A percentile compares a stretch with the other conserved stretches of the same genome.
Conservation (phyloP, 1,140 invertebrate species). For the Macrobrachium nipponense region DNA sequence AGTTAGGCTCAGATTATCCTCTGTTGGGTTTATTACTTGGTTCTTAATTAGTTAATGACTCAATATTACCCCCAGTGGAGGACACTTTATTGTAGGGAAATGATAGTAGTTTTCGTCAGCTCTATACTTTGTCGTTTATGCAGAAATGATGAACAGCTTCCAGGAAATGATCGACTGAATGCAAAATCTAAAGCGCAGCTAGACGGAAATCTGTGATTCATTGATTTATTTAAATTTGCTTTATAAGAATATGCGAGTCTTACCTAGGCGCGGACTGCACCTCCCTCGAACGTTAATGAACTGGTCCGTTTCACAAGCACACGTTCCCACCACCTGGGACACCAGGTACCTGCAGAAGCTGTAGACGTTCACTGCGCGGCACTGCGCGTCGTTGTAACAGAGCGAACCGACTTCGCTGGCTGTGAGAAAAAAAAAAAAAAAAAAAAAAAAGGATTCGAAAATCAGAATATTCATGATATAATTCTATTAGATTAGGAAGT, state of each 20-base stretch:
- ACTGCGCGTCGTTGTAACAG: constrained; percentile 58
- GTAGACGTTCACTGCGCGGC: constrained; percentile 49
- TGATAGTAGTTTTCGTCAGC: too few relatives aligned
- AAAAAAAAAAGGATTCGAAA: neutral
- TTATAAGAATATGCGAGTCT: neutral
- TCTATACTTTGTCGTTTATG: too few relatives aligned
- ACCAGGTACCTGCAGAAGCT: constrained; percentile 50
- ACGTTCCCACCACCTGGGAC: constrained; percentile 45
- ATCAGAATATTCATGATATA: neutral
- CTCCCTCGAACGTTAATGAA: constrained; percentile 40
- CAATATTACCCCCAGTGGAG: too few relatives aligned
- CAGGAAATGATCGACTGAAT: too few relatives aligned
- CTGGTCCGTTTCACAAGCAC: constrained; percentile 53
- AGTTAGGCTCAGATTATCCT: neutral
- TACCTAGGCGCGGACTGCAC: constrained; percentile 44
- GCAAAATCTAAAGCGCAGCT: neutral
- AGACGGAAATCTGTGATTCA: neutral
- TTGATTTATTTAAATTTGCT: neutral
- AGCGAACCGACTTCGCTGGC: constrained; percentile 39
- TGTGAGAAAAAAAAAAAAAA: too few relatives aligned
- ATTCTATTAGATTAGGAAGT: too few relatives aligned
- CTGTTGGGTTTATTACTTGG: neutral
- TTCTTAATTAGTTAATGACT: too few relatives aligned
- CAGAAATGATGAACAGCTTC: too few relatives aligned
- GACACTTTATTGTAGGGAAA: too few relatives aligned